Base-by-base conservation (phyloP, 2,888 invertebrate genomes). In the Agrotis puta region DNA sequence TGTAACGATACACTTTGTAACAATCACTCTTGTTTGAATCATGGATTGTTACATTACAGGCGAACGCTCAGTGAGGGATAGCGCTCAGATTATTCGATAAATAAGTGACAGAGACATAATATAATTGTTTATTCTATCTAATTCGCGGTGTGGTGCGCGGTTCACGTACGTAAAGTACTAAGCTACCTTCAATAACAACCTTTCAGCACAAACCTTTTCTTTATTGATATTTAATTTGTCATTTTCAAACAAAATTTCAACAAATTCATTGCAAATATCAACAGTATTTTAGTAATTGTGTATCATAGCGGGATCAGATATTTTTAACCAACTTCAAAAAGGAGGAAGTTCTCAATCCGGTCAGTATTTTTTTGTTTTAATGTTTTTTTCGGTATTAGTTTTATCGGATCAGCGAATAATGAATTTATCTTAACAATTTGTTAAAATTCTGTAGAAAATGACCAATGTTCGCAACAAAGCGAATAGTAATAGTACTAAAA, bases 111-210 rank as follows among this genome's bases (percentile, higher is more conserved):
- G 54, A 27, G 27, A 45, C 45, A 20, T 61, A 48, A 20, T 45
- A 61, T 67, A 79, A 84, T 83, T 84, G 65, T 77, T 56, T 74
- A 80, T 77, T 76, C 83, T 83, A 83, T 84, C 83, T 83, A 83
- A 59, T 27, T 72, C 53, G 72, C 71, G 57, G 82, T 82, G 83
- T 68, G 77, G 79, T 84, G 83, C 69, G 65, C 73, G 81, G 53
- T 47, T 58, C 45, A 51, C 64, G 75, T 81, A 76, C 70, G 43
- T 70, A 59, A 11, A 68, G 73, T 69, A 77, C 77, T 53, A 77
- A 77, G 79, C 83, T 79, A 56, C 68, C 68, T 63, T 50, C 70
- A 43, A 56, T 66, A 59, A 82, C 83, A 76, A 84, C 83, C 78
- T 3, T 77, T 53, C 58, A 50, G 62, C 79, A 81, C 77, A 77